phyloP scores from a whole-genome alignment of 2,797 vertebrate species.

The Lithobates pipiens region DNA sequence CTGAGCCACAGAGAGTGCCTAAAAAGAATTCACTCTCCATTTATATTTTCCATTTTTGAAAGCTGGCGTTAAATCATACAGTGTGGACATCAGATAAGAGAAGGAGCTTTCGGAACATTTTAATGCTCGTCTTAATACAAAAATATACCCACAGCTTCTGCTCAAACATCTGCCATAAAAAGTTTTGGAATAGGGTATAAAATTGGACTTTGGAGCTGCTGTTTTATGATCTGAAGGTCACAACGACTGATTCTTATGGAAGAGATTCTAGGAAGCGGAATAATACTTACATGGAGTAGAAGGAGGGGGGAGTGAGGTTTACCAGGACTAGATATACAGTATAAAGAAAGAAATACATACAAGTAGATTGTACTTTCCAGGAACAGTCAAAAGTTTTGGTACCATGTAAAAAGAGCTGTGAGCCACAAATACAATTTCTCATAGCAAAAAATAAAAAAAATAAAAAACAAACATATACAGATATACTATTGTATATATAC shows the following conservation, averaged over 20 bases:
- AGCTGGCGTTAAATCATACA: conserved; percentile 58
- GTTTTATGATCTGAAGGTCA: conserved; percentile 56
- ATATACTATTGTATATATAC: not conserved
- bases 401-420: not conserved
- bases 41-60: conserved; percentile 61
- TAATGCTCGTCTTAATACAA: conserved; percentile 62
- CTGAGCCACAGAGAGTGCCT: conserved; percentile 49
- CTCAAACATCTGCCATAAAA: conserved; percentile 59
- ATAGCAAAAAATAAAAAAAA: not conserved
- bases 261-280: conserved; percentile 3
- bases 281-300: conserved; percentile 4
- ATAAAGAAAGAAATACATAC: not conserved
- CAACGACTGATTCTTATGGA: conserved; percentile 14
- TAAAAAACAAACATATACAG: not conserved
- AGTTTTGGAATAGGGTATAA: conserved; percentile 57
- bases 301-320: conserved; percentile 11
- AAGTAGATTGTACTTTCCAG: not conserved
- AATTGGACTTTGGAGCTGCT: conserved; percentile 54
- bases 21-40: conserved; percentile 61
- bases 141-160: conserved; percentile 57
- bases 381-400: not conserved
- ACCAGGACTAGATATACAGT: not conserved
- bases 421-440: not conserved
- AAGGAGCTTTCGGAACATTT: conserved; percentile 55
- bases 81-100: conserved; percentile 58